phyloP scores from a whole-genome alignment of 2,797 vertebrate genomes.

The Microtus agrestis region DNA sequence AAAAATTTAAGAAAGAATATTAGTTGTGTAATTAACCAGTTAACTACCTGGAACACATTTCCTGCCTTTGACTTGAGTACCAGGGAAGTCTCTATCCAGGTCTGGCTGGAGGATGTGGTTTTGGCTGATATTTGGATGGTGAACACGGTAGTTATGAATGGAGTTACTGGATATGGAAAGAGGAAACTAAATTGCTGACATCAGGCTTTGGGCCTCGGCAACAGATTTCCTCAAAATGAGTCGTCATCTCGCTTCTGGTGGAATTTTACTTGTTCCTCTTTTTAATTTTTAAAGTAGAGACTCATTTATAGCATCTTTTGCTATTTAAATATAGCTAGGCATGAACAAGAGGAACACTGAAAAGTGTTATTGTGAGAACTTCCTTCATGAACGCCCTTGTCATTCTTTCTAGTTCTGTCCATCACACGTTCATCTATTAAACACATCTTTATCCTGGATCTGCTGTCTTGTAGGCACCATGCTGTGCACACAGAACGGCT shows the following conservation, averaged over 20 bases:
- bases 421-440: neutral
- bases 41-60: neutral
- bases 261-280: constrained; percentile 51
- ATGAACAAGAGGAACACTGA: neutral
- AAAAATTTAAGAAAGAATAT: neutral
- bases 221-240: constrained; percentile 57
- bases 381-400: neutral
- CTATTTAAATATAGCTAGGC: constrained; percentile 44
- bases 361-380: neutral
- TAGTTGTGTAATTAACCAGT: neutral
- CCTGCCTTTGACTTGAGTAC: neutral
- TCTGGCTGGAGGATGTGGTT: neutral
- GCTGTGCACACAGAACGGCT: neutral
- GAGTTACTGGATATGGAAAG: constrained; percentile 49
- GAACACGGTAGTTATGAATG: constrained; percentile 5
- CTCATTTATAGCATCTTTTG: constrained; percentile 31
- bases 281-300: constrained; percentile 12
- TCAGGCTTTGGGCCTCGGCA: neutral
- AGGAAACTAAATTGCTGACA: constrained; percentile 67
- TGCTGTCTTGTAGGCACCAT: neutral
- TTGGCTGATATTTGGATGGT: neutral
- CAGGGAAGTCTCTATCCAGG: neutral
- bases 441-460: neutral
- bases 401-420: no score
- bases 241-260: neutral